Conservation (phyloP, 2,113 vertebrate species). For the Apaloderma vittatum region DNA sequence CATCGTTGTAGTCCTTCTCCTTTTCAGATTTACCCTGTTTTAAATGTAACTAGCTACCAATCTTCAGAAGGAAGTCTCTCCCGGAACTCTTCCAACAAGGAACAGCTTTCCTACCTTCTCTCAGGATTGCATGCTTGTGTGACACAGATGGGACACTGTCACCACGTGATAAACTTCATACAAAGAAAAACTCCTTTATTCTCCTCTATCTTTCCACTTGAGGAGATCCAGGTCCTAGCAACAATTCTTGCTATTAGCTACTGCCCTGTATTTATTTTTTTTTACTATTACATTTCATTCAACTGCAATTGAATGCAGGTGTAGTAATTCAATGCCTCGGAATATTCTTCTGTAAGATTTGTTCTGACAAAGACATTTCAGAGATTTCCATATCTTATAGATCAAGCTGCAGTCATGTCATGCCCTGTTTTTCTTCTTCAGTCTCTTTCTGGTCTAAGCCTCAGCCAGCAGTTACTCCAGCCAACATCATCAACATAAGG, state of each 20-base stretch:
- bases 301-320: not conserved
- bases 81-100: not conserved
- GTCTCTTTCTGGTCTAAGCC: not conserved
- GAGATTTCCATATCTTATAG: slow-evolving; percentile 6
- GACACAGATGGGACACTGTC: not conserved
- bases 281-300: not conserved
- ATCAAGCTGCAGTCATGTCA: slow-evolving; percentile 2
- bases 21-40: not conserved
- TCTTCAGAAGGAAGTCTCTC: not conserved
- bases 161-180: not conserved
- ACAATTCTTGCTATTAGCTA: not conserved
- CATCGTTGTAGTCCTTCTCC: not conserved
- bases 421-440: slow-evolving; percentile 28
- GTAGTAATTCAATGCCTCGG: not conserved
- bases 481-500: slow-evolving; percentile 35
- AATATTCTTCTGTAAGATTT: not conserved
- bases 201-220: not conserved
- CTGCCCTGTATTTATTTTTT: not conserved
- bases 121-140: not conserved
- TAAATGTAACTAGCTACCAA: not conserved
- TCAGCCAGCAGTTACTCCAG: not conserved
- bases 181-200: not conserved
- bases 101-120: not conserved
- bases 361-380: slow-evolving; percentile 6
- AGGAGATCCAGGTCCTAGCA: not conserved